Base-by-base conservation (phyloP, 2,888 invertebrate genomes). In the Perizoma flavofasciatum region DNA sequence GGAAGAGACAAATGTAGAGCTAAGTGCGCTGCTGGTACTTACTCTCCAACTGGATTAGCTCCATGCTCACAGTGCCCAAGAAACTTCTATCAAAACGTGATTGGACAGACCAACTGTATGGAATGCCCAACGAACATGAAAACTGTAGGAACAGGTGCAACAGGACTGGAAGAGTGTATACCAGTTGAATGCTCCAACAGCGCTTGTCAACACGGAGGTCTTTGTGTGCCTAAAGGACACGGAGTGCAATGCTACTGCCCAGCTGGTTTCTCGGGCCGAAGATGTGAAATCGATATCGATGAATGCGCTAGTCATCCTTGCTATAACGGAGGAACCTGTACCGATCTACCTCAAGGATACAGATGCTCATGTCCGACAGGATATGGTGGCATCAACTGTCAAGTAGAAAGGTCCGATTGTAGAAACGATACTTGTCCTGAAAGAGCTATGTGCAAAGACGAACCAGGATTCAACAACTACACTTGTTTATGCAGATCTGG, bases 361-460 rank as follows among this genome's bases (percentile, higher is more conserved):
- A 94, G 96, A 71, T 98, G 98, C 73, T 95, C 96, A 66, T 98
- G 98, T 79, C 94, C 95, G 0, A 93, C 95, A 5, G 98, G 98
- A 46, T 98, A 97, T 75, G 95, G 96, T 6, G 98, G 98, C n/a
- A 94, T 97, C 40, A 98, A 98, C 79, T 99, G 99, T 79, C 98
- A 99, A 89, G 97, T 98, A 80, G 98, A 98, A 85, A 94, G 95
- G 73, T 96, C 96, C 10, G 98, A 98, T 74, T 98, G 98, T 79
- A 93, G 93, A 70, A 96, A 96, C 78, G 96, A 97, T 65, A 97
- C 98, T 0, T 99, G 99, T 74, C 97, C 98, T 0, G 98, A 98
- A 79, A 93, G 98, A 75, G 98, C 98, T 4, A 98, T 98, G 97
- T 99, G 99, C 85, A 98, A 98, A 88, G 98, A 99, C 83, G 97